Evolutionary conservation across 2,113 vertebrate species (phyloP), one percentile per base, ranked within the genome.

Genomic region (Diadophis punctatus): DNA sequence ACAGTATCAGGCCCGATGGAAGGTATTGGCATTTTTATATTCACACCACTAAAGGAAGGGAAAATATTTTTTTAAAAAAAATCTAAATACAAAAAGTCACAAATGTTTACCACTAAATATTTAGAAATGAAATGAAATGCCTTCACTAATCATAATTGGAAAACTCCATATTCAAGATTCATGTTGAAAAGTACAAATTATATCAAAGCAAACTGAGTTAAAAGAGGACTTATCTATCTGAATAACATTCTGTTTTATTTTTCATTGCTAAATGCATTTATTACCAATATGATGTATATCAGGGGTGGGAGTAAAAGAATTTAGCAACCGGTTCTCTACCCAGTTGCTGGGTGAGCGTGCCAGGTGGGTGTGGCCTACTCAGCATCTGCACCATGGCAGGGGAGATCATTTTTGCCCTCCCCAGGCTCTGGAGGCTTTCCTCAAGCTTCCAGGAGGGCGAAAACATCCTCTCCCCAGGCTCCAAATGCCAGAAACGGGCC

Each of bases 1-100:
- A 99, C 97, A 93, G 97, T 98, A 94, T 98, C 98, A 1, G 98
- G 96, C 93, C 98, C 98, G 91, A 97, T 98, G 92, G 99, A 96
- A 51, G 96, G 96, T 88, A 99, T 96, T 0, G 96, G 98, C 94
- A 98, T 97, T 97, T 99, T 99, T 95, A 99, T 98, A 96, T 99
- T 99, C 93, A 99, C 96, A 8, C 96, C 97, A 95, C 99, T 99
- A 96, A 88, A 96, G 94, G 0, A 93, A 68, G 74, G 95, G 95
- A 63, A 52, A 93, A 93, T 94, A 52, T 11, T 94, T 68, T 74
- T 46, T 34, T 3, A 16, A 10, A 74, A 90, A 34, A 91, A 68
- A 68, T 30, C 22, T 23, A 20, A 86, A 34, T 91, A 46, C 27
- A 23, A 86, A 84, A 39, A 51, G 14, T 39, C 30, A 39, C 23